Percentiles rank a stretch among this genome's conserved stretches.
phyloP scores from a whole-genome alignment of 2,113 vertebrate genomes.

The Amazona guildingii region DNA sequence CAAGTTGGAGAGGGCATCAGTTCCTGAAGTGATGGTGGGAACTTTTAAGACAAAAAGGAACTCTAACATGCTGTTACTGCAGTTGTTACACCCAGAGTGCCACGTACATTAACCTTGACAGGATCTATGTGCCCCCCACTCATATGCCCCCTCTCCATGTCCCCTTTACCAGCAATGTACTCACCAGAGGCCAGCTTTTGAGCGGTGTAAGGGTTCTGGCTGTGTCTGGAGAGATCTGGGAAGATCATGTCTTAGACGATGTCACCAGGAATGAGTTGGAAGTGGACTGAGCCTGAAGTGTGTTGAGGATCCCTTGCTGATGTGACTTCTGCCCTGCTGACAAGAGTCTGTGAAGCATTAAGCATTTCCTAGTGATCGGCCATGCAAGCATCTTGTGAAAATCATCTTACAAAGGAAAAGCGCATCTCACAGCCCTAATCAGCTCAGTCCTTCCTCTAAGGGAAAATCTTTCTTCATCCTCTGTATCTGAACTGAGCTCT shows the following conservation, averaged over 20 bases:
- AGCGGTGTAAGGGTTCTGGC: not conserved
- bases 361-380: not conserved
- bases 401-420: not conserved
- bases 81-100: not conserved
- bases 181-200: not conserved
- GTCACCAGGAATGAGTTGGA: not conserved
- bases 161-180: not conserved
- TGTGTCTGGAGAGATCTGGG: not conserved
- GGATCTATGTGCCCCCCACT: not conserved
- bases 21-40: not conserved
- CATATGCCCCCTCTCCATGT: not conserved
- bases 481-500: not conserved
- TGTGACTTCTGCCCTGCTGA: not conserved
- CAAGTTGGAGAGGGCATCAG: fast-evolving
- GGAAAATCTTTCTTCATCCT: not conserved
- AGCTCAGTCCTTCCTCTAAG: not conserved
- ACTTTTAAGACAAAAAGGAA: not conserved
- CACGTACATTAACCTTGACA: not conserved
- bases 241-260: not conserved
- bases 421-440: not conserved
- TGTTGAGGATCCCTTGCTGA: not conserved
- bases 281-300: not conserved
- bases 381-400: not conserved
- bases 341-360: not conserved
- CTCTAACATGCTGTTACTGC: not conserved